These are phyloP conservation scores for Camponotus vicinus DNA, from an alignment of 1,140 invertebrate species.

Conservation along the genomic window DNA sequence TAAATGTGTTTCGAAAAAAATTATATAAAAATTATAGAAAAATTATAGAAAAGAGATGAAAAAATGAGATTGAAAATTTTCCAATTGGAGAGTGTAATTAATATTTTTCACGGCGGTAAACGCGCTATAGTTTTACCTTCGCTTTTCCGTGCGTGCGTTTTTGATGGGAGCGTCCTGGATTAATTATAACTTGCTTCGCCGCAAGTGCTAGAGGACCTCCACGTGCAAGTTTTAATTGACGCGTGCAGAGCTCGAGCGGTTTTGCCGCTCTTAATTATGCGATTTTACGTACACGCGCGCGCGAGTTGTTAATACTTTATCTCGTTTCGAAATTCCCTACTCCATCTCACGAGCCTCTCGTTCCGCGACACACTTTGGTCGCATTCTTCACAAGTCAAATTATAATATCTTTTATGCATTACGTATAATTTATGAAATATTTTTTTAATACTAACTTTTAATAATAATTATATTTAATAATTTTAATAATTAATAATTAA, in stretches of 20 bases:
- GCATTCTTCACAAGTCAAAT: neutral
- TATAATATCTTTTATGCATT: neutral
- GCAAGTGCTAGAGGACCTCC: neutral
- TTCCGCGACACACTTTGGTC: neutral
- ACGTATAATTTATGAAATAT: too few species aligned
- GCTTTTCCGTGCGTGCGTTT: slow-evolving; percentile 7
- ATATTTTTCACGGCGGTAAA: neutral
- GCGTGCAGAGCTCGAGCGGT: slow-evolving; percentile 33
- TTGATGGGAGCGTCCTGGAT: slow-evolving; percentile 21
- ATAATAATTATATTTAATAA: too few species aligned
- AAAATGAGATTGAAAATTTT: neutral
- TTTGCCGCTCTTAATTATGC: slow-evolving; percentile 52
- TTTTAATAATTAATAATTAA: too few species aligned
- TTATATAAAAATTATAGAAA: too few species aligned
- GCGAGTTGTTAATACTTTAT: slow-evolving; percentile 54
- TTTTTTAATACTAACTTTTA: too few species aligned
- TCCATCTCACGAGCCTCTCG: slow-evolving; percentile 21
- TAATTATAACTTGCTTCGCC: slow-evolving; percentile 57
- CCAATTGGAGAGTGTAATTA: neutral
- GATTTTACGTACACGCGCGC: slow-evolving; percentile 35
- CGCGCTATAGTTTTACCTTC: neutral
- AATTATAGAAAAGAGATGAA: neutral
- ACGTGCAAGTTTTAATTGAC: slow-evolving; percentile 60
- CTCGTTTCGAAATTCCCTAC: slow-evolving; percentile 25
- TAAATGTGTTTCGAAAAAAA: neutral